Base-by-base conservation (phyloP, 2,113 vertebrate species). In the Anhinga anhinga region DNA sequence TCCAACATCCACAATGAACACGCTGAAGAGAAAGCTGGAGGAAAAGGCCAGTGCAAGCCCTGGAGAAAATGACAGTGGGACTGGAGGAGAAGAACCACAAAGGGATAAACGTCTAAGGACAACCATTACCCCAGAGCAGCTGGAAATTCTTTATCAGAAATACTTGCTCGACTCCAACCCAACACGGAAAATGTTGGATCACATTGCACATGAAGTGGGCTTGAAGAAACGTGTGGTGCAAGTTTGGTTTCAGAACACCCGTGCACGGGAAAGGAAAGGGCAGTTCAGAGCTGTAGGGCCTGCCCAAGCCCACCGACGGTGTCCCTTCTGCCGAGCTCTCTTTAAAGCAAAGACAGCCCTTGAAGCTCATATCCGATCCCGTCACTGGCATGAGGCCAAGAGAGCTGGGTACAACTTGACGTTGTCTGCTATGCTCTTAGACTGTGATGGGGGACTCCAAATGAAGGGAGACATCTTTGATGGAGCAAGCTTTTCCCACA, bases 221-320 rank as follows among this genome's bases (percentile, higher is more conserved):
- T 98, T 99, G 93, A 99, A 99, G 98, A 99, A 99, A 95, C 99
- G 99, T 1, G 99, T 99, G 44, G 99, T 99, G n/a, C 99, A 99
- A 94, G 99, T 99, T 58, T 99, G 99, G 99, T 99, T 99, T 97
- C 99, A 99, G 97, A 99, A 99, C 96, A 99, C 99, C 11, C 98
- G 99, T 70, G 99, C 99, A 5, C 98, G 99, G 93, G 99, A 99
- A 92, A 98, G 99, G 96, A 99, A 99, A 95, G 99, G 99, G 32
- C 99, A 99, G 95, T 99, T 99, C 96, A 98, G 99, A 96, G 99
- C 99, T 9, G 99, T 99, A 26, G 99, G 99, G 63, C 99, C 99
- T 19, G 99, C 99, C 29, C 99, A 99, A 90, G 99, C 99, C 70
- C 99, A 99, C 70, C 98, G 99, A 11, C 98, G 99, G 27, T 99